Evolutionary conservation across 2,888 invertebrate genomes (phyloP).

Genomic region (Eumerus sabulonum): DNA sequence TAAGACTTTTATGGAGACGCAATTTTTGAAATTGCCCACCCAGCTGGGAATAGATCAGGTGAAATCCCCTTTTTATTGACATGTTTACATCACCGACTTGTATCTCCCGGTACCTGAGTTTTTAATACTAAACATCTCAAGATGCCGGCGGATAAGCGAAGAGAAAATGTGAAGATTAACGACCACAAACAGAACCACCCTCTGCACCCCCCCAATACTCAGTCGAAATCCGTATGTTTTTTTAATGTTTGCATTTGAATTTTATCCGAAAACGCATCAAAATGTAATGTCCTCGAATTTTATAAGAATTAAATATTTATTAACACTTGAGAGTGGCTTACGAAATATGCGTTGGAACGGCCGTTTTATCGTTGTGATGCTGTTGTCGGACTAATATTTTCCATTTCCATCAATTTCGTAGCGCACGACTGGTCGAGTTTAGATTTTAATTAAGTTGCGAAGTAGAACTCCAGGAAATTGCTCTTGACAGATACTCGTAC

Average conservation of each 20-base stretch:
- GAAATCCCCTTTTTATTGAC: slow-evolving; percentile 35
- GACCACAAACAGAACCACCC: slow-evolving; percentile 32
- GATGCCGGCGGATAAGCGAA: background rate
- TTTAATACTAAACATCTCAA: slow-evolving; percentile 32
- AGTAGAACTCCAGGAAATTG: background rate
- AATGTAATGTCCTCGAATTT: slow-evolving; percentile 44
- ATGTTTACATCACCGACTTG: slow-evolving; percentile 39
- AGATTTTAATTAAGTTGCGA: background rate
- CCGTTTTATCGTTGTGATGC: background rate
- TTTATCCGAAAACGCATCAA: slow-evolving; percentile 47
- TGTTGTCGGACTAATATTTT: too few species aligned
- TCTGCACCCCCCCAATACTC: too few species aligned
- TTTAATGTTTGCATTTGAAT: slow-evolving; percentile 44
- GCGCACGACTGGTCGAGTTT: too few species aligned
- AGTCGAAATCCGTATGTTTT: slow-evolving; percentile 1
- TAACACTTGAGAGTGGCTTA: slow-evolving; percentile 7
- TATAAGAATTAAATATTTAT: slow-evolving; percentile 52
- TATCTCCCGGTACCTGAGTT: slow-evolving; percentile 2
- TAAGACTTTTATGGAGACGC: slow-evolving; percentile 6
- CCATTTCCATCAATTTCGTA: too few species aligned
- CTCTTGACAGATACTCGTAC: too few species aligned
- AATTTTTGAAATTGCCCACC: too few species aligned
- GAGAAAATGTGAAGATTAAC: background rate
- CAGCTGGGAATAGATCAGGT: background rate
- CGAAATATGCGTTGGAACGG: background rate